Evolutionary conservation across 2,888 invertebrate species (phyloP), one percentile per base, ranked within the genome.

Genomic region (Tridacna gigas): DNA sequence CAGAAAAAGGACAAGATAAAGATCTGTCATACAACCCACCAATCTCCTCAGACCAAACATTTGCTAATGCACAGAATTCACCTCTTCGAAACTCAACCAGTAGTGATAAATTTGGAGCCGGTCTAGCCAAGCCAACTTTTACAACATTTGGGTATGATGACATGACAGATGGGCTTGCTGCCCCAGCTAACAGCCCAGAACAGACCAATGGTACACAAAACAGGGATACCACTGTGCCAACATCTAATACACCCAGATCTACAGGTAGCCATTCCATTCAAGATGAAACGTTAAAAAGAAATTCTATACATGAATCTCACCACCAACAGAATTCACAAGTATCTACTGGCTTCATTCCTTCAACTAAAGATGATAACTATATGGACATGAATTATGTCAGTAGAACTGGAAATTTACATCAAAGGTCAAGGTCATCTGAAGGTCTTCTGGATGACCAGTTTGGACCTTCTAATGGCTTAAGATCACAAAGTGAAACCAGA

Each of bases 91-190:
- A 74, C 51, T 84, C 88, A 28, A 83, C 73, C 7, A 82, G 80
- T 47, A 88, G 88, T 84, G 88, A 88, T 45, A 76, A 84, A n/a
- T 73, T 78, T 37, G n/a, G 69, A 26, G 45, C 83, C 11, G 67
- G 63, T 66, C 26, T 77, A 25, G 82, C 83, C 13, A 86, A 85
- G 56, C 90, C 90, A 74, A 89, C 90, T 45, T 90, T 90, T 61
- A 88, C 90, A 45, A 90, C 89, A 28, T 90, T 90, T 78, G 90
- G 90, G 0, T 90, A 90, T 79, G 88, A 89, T 51, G 77, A 76
- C 47, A 56, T 60, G 12, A 74, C 26, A 3, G 73, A 74, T 61
- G 61, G 80, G 61, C 66, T 73, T 25, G 37, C 26, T 25, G 77
- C 66, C 12, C 79, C 82, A 1, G 65, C 75, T 15, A 75, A 80